These are phyloP conservation scores for Acleris sparsana DNA, from an alignment of 2,888 invertebrate species.

Conservation along the genomic window DNA sequence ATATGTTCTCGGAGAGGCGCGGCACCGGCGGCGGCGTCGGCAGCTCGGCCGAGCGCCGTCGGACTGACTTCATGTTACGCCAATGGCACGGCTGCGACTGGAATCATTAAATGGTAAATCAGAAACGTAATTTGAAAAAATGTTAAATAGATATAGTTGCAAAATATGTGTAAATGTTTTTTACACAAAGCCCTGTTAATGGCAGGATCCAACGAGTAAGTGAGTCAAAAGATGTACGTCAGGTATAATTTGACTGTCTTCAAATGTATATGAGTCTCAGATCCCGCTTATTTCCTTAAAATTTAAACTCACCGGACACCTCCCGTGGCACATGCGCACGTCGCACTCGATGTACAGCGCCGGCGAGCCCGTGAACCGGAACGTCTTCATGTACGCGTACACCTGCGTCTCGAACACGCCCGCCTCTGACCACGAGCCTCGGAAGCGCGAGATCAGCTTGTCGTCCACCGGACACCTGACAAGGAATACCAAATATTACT, in stretches of 20 bases:
- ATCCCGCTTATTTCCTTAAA: no score
- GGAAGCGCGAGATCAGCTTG: conserved; percentile 94
- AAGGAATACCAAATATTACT: conserved; percentile 25
- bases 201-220: no score
- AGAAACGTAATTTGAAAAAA: no score
- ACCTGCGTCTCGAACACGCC: conserved; percentile 97
- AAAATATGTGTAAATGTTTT: no score
- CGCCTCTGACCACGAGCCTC: conserved; percentile 96
- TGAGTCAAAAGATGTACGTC: no score
- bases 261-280: no score
- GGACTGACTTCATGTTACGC: conserved; percentile 93
- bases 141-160: no score
- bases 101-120: neutral
- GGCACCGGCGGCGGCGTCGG: conserved; percentile 66
- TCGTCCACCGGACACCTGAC: conserved; percentile 94
- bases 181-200: no score
- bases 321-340: conserved; percentile 97
- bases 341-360: conserved; percentile 97
- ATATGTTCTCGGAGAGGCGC: conserved; percentile 93
- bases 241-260: no score
- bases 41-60: conserved; percentile 86
- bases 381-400: conserved; percentile 97
- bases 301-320: conserved; percentile 90
- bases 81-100: conserved; percentile 97
- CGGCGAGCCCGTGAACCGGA: conserved; percentile 96